Evolutionary conservation across 2,888 invertebrate species (phyloP).

Genomic region (Callyntrura sp.): DNA sequence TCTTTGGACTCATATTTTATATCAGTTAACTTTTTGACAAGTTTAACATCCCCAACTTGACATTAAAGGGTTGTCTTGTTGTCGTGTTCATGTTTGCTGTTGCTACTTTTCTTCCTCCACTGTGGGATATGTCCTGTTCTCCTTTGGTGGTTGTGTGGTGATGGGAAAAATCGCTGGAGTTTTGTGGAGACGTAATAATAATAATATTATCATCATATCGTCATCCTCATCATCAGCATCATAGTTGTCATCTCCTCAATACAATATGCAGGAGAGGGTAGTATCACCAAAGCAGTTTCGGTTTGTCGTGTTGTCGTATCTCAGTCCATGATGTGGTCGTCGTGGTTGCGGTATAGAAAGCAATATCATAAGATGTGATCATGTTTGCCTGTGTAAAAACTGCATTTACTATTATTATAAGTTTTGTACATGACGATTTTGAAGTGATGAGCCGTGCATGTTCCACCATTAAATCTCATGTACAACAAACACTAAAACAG

Average conservation of each 20-base stretch:
- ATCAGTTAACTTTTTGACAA: conserved; percentile 76
- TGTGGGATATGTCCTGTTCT: neutral
- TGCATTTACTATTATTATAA: too few species aligned
- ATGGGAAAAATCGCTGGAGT: conserved; percentile 49
- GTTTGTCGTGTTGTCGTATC: conserved; percentile 10
- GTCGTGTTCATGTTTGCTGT: conserved; percentile 60
- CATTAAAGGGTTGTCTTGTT: conserved; percentile 76
- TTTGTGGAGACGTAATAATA: conserved; percentile 54
- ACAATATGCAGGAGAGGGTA: neutral
- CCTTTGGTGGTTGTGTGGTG: conserved; percentile 1
- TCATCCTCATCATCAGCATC: conserved; percentile 40
- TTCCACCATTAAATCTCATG: conserved; percentile 42
- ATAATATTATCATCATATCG: conserved; percentile 48
- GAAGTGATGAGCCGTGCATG: conserved; percentile 38
- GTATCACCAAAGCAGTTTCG: conserved; percentile 3
- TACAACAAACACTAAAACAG: conserved; percentile 49
- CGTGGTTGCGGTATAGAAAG: too few species aligned
- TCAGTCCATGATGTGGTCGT: neutral
- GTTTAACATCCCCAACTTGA: conserved; percentile 76
- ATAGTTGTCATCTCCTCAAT: conserved; percentile 1
- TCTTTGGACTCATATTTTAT: conserved; percentile 76
- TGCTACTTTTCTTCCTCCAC: too few species aligned
- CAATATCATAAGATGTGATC: too few species aligned
- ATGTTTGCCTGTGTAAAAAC: too few species aligned
- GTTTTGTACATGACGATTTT: conserved; percentile 30